These are phyloP conservation scores for Steatornis caripensis DNA, from an alignment of 2,113 vertebrate genomes.

Conservation along the genomic window DNA sequence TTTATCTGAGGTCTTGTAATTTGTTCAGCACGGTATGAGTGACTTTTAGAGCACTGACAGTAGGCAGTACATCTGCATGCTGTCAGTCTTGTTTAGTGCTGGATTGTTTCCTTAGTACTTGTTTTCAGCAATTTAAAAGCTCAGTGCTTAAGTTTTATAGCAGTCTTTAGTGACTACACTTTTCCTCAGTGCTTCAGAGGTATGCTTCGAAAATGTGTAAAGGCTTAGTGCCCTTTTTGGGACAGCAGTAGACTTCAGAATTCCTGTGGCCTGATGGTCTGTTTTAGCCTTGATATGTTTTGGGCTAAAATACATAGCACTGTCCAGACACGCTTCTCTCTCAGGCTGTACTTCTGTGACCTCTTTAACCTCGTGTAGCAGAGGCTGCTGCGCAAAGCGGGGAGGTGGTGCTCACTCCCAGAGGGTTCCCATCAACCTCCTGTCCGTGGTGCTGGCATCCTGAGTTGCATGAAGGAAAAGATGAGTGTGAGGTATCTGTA, in stretches of 20 bases:
- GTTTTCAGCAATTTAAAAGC: not conserved
- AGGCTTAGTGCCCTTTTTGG: not conserved
- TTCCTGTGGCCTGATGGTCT: not conserved
- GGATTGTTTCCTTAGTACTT: not conserved
- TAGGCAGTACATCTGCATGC: not conserved
- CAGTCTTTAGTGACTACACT: not conserved
- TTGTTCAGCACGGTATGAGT: not conserved
- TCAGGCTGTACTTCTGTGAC: not conserved
- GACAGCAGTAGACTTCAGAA: not conserved
- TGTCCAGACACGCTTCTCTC: not conserved
- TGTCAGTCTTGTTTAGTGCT: not conserved
- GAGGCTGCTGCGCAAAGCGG: not conserved
- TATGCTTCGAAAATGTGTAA: not conserved
- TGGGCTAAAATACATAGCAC: not conserved
- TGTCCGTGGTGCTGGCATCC: accelerated
- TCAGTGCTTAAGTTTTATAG: not conserved
- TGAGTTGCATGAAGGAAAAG: not conserved
- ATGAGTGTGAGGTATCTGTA: not conserved
- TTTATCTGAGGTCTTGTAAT: not conserved
- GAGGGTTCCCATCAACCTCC: not conserved
- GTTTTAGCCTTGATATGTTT: not conserved
- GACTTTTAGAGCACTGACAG: not conserved
- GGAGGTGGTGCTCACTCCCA: not conserved
- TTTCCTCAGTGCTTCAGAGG: not conserved
- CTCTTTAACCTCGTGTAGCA: not conserved